These are phyloP conservation scores for Zoanthus solanderi DNA, from an alignment of 92 coral and sea anemone genomes.

Conservation along the genomic window DNA sequence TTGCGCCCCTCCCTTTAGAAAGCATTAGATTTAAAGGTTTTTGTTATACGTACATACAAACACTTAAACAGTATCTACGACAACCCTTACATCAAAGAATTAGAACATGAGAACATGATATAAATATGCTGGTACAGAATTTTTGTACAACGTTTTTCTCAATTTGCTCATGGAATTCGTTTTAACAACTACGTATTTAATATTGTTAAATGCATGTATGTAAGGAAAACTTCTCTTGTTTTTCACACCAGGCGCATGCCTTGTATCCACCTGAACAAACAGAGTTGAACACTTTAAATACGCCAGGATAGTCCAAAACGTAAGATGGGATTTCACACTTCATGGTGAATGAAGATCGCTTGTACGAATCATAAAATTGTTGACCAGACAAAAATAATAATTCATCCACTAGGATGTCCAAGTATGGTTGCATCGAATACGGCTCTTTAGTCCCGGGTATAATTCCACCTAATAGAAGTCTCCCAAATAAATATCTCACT, in stretches of 20 bases:
- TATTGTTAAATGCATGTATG: no score
- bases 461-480: conserved; percentile 47
- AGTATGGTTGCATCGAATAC: conserved; percentile 37
- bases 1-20: neutral
- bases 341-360: conserved; percentile 20
- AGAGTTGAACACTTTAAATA: conserved; percentile 43
- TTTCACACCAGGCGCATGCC: conserved; percentile 55
- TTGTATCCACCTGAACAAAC: conserved; percentile 39
- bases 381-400: conserved; percentile 18
- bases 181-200: no score
- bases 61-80: no score
- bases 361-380: conserved; percentile 21
- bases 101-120: no score
- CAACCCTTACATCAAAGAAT: no score
- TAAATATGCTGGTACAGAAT: no score
- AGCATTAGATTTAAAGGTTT: no score
- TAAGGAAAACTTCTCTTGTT: conserved; percentile 36
- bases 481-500: conserved; percentile 48
- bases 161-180: no score
- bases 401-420: conserved; percentile 57
- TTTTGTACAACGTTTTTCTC: no score
- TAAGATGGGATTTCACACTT: conserved; percentile 30
- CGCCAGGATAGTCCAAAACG: conserved; percentile 47
- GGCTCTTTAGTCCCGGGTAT: conserved; percentile 47
- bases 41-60: no score